These are phyloP conservation scores for Plectus sambesii DNA, from an alignment of 1,140 invertebrate species.

Conservation along the genomic window DNA sequence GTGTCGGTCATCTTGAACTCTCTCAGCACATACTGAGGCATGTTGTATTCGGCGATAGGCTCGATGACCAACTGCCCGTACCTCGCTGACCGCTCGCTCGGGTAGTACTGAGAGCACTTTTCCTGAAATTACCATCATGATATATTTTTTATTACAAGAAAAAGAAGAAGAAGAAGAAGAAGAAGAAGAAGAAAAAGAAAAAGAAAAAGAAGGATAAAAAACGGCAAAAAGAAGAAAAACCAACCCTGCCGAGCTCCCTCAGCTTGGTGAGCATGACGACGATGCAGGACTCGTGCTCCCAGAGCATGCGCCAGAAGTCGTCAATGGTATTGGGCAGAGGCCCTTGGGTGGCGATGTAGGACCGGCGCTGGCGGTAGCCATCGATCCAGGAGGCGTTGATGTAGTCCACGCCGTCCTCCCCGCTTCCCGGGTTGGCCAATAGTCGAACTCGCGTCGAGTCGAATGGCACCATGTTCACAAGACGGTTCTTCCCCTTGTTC, in stretches of 20 bases:
- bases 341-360: constrained; percentile 96
- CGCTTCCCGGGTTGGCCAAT: constrained; percentile 64
- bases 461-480: constrained; percentile 89
- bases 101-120: constrained; percentile 98
- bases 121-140: constrained; percentile 63
- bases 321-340: constrained; percentile 87
- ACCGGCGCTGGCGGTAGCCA: constrained; percentile 57
- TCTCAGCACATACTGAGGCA: constrained; percentile 93
- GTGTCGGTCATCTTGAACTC: constrained; percentile 82
- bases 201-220: too few relatives aligned
- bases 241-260: constrained; percentile 56
- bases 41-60: constrained; percentile 97
- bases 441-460: constrained; percentile 88
- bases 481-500: constrained; percentile 94
- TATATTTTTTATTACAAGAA: too few relatives aligned
- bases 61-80: constrained; percentile 93
- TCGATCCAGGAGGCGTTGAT: constrained; percentile 98
- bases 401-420: constrained; percentile 91
- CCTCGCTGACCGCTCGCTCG: constrained; percentile 80
- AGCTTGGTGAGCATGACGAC: constrained; percentile 98
- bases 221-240: too few relatives aligned
- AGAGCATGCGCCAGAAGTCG: constrained; percentile 99
- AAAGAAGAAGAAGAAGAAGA: too few relatives aligned
- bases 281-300: constrained; percentile 99
- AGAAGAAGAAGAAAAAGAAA: too few relatives aligned